These are phyloP conservation scores for Drosophila barbarae DNA, from an alignment of 2,888 invertebrate species.

Conservation along the genomic window DNA sequence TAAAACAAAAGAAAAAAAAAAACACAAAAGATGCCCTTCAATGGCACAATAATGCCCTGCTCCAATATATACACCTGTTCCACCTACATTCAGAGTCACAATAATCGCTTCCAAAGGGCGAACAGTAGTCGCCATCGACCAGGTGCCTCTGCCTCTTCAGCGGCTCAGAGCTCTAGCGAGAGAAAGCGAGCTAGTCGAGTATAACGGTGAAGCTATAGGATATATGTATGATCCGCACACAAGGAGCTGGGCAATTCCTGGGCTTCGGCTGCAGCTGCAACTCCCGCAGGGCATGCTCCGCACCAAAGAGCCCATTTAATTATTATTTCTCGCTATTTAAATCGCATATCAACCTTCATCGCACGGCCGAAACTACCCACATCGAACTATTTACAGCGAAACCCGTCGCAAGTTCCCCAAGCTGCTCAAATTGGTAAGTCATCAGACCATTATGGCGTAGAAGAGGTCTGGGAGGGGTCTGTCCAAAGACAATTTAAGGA, in stretches of 20 bases:
- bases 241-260: neutral
- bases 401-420: slow-evolving; percentile 94
- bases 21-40: slow-evolving; percentile 3
- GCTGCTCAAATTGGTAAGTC: slow-evolving; percentile 90
- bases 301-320: slow-evolving; percentile 16
- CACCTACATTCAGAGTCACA: slow-evolving; percentile 6
- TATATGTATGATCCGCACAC: neutral
- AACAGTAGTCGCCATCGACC: slow-evolving; percentile 5
- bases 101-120: neutral
- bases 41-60: slow-evolving; percentile 22
- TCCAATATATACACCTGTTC: neutral
- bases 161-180: neutral
- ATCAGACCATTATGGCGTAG: no score
- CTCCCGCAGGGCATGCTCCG: slow-evolving; percentile 9
- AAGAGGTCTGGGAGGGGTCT: neutral
- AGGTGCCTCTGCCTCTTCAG: slow-evolving; percentile 48
- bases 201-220: neutral
- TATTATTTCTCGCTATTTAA: slow-evolving; percentile 31
- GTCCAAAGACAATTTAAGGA: neutral
- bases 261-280: slow-evolving; percentile 2
- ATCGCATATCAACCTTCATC: slow-evolving; percentile 27
- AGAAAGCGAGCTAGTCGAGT: slow-evolving; percentile 17
- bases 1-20: slow-evolving; percentile 7
- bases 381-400: slow-evolving; percentile 84
- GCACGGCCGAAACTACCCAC: slow-evolving; percentile 44